phyloP scores from a whole-genome alignment of 2,888 invertebrate species.

The Acrobasis repandana region DNA sequence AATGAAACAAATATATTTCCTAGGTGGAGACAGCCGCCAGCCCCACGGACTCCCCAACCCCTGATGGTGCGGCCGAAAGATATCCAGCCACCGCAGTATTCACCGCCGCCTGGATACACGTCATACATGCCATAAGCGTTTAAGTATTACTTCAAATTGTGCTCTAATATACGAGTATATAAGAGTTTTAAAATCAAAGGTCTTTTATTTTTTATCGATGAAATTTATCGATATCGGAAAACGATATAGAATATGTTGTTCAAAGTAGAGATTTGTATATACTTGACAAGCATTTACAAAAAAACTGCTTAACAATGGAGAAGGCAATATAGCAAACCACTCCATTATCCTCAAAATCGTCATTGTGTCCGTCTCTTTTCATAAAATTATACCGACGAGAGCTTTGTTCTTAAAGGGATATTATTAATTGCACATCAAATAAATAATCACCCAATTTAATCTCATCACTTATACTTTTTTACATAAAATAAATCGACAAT shows the following conservation, averaged over 20 bases:
- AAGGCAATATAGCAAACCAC: too few relatives aligned
- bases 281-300: too few relatives aligned
- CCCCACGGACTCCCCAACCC: slow-evolving; percentile 46
- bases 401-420: too few relatives aligned
- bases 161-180: neutral
- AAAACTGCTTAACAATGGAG: too few relatives aligned
- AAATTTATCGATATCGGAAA: neutral
- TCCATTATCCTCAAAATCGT: too few relatives aligned
- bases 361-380: too few relatives aligned
- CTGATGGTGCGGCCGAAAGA: slow-evolving; percentile 55
- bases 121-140: slow-evolving; percentile 60
- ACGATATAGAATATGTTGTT: too few relatives aligned
- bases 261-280: neutral
- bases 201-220: neutral
- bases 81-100: slow-evolving; percentile 63
- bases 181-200: neutral
- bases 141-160: neutral
- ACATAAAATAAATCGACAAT: too few relatives aligned
- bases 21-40: slow-evolving; percentile 72
- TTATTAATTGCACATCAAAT: too few relatives aligned
- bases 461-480: too few relatives aligned
- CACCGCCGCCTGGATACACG: slow-evolving; percentile 70
- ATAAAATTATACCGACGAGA: too few relatives aligned
- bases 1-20: slow-evolving; percentile 19
- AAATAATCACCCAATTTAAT: too few relatives aligned